Percentiles rank a stretch among this genome's conserved stretches.
phyloP scores from a whole-genome alignment of 1,140 invertebrate genomes.

The Drosophila bocqueti region DNA sequence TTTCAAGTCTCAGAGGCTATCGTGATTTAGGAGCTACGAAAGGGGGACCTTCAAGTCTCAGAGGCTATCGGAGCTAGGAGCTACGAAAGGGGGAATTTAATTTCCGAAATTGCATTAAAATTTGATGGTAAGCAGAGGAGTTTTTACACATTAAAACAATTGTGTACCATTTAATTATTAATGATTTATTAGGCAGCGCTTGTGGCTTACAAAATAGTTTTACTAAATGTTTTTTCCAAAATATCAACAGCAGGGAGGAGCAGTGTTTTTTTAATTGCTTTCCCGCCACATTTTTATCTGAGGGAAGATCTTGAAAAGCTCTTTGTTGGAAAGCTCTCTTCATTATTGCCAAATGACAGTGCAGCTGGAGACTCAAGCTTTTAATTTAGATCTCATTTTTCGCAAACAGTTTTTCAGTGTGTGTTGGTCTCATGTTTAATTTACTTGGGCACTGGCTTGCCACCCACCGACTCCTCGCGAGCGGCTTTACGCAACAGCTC shows the following conservation, averaged over 20 bases:
- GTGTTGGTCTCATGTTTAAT: slow-evolving; percentile 33
- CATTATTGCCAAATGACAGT: background rate
- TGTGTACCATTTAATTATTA: background rate
- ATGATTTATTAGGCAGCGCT: slow-evolving; percentile 10
- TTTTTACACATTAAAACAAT: background rate
- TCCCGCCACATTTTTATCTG: slow-evolving; percentile 32
- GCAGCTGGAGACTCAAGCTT: slow-evolving; percentile 26
- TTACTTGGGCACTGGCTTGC: slow-evolving; percentile 53
- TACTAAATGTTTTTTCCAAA: background rate
- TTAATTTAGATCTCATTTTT: slow-evolving; percentile 27
- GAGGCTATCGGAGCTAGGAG: no score
- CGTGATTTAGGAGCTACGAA: no score
- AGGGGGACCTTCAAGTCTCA: no score
- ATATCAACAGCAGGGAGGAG: background rate
- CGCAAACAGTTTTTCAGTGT: slow-evolving; percentile 32
- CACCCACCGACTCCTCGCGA: slow-evolving; percentile 65
- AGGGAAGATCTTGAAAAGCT: slow-evolving; percentile 27
- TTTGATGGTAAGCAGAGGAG: background rate
- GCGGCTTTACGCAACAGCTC: slow-evolving; percentile 73
- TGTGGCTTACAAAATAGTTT: slow-evolving; percentile 7
- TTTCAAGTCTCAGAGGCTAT: no score
- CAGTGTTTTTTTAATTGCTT: slow-evolving; percentile 4
- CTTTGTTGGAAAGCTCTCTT: slow-evolving; percentile 1
- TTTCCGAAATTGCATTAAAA: no score
- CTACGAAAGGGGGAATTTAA: no score